phyloP scores from a whole-genome alignment of 2,888 invertebrate species.

The Acronicta leporina region DNA sequence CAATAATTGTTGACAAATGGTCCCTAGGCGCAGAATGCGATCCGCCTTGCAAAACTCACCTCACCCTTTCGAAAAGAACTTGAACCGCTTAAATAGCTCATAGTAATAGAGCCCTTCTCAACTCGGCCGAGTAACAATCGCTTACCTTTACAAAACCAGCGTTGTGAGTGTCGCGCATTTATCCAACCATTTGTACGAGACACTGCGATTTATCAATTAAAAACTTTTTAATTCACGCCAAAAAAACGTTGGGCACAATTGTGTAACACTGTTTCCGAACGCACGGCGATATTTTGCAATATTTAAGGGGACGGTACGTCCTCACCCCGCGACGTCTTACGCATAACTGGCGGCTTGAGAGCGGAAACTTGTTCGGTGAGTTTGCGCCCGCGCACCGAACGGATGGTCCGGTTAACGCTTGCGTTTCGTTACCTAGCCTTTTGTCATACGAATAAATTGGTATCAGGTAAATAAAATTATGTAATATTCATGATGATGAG shows the following conservation, averaged over 20 bases:
- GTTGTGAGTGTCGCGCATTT: slow-evolving; percentile 62
- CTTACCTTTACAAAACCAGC: slow-evolving; percentile 78
- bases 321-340: slow-evolving; percentile 69
- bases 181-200: slow-evolving; percentile 65
- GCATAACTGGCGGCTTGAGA: slow-evolving; percentile 73
- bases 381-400: slow-evolving; percentile 76
- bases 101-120: slow-evolving; percentile 70
- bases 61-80: slow-evolving; percentile 74
- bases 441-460: slow-evolving; percentile 75
- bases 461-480: slow-evolving; percentile 77
- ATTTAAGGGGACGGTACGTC: slow-evolving; percentile 63
- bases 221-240: slow-evolving; percentile 65
- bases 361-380: slow-evolving; percentile 78
- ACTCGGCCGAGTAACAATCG: slow-evolving; percentile 67
- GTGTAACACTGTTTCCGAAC: slow-evolving; percentile 77
- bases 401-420: slow-evolving; percentile 82
- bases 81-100: slow-evolving; percentile 64
- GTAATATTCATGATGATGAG: slow-evolving; percentile 62
- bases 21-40: slow-evolving; percentile 73
- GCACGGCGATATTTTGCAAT: slow-evolving; percentile 72
- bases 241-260: slow-evolving; percentile 77
- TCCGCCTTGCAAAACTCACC: slow-evolving; percentile 77
- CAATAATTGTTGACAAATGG: slow-evolving; percentile 82
- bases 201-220: slow-evolving; percentile 65
- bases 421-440: slow-evolving; percentile 77